These are phyloP conservation scores for Seira sanloemensis DNA, from an alignment of 2,888 invertebrate species.

Conservation along the genomic window DNA sequence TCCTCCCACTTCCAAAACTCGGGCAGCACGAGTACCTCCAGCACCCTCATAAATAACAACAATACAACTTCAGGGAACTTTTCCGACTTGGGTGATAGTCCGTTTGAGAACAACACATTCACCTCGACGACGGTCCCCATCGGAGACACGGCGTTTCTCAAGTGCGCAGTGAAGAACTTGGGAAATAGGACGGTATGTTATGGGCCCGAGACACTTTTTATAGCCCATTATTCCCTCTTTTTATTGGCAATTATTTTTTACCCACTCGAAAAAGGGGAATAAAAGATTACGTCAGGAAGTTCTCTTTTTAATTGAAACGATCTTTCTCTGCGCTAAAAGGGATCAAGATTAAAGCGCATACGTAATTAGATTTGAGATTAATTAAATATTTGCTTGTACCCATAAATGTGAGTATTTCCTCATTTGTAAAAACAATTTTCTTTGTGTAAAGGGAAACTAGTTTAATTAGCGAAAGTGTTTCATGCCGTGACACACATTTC, in stretches of 20 bases:
- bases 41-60: conserved; percentile 42
- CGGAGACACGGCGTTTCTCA: conserved; percentile 86
- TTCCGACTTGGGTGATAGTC: conserved; percentile 75
- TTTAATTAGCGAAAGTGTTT: neutral
- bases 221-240: conserved; percentile 6
- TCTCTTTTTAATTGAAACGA: conserved; percentile 1
- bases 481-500: no score
- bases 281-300: neutral
- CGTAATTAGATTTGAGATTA: conserved; percentile 11
- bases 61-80: conserved; percentile 49
- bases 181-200: conserved; percentile 83
- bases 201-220: neutral
- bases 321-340: neutral
- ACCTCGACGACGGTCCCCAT: conserved; percentile 86
- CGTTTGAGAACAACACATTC: conserved; percentile 83
- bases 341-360: conserved; percentile 14
- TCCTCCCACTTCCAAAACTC: neutral
- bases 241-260: conserved; percentile 5
- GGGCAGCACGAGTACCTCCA: conserved; percentile 5
- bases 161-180: conserved; percentile 86
- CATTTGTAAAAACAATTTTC: neutral
- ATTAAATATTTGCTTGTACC: conserved; percentile 8
- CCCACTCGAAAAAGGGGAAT: neutral
- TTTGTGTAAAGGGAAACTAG: no score
- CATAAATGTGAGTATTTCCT: no score